A percentile compares a stretch with the other conserved stretches of the same genome.
Evolutionary conservation across 2,888 invertebrate genomes (phyloP).

Genomic region (Melangyna quadrimaculata): DNA sequence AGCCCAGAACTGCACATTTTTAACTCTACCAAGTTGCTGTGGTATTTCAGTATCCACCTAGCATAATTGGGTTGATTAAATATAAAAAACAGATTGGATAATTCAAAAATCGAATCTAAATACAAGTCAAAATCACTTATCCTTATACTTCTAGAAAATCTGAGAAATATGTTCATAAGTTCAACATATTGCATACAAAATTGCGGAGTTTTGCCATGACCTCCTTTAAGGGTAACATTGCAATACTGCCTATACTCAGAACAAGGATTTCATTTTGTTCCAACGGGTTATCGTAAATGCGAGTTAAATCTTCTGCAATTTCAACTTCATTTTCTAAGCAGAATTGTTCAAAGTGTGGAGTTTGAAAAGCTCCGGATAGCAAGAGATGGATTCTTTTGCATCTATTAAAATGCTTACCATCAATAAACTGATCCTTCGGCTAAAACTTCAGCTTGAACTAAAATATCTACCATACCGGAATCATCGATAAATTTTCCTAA

Average conservation of each 20-base stretch:
- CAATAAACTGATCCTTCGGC: neutral
- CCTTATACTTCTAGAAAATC: constrained; percentile 1
- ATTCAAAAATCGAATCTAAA: neutral
- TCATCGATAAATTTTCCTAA: neutral
- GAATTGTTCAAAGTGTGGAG: neutral
- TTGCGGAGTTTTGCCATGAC: too few relatives aligned
- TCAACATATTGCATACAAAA: too few relatives aligned
- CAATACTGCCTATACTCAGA: neutral
- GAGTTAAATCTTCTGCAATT: neutral
- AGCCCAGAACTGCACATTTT: neutral
- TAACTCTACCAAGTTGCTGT: neutral
- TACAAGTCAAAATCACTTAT: neutral
- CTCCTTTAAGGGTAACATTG: neutral
- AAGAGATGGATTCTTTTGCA: neutral
- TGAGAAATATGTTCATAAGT: too few relatives aligned
- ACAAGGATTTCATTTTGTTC: neutral
- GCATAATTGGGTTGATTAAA: too few relatives aligned
- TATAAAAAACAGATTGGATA: too few relatives aligned
- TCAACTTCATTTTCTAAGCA: neutral
- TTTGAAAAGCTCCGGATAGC: neutral
- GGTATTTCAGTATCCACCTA: too few relatives aligned
- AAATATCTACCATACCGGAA: neutral
- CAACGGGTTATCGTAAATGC: neutral
- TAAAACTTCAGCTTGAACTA: neutral
- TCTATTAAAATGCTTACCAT: neutral